Base-by-base conservation (phyloP, 2,888 invertebrate species). In the Cybosia mesomella region DNA sequence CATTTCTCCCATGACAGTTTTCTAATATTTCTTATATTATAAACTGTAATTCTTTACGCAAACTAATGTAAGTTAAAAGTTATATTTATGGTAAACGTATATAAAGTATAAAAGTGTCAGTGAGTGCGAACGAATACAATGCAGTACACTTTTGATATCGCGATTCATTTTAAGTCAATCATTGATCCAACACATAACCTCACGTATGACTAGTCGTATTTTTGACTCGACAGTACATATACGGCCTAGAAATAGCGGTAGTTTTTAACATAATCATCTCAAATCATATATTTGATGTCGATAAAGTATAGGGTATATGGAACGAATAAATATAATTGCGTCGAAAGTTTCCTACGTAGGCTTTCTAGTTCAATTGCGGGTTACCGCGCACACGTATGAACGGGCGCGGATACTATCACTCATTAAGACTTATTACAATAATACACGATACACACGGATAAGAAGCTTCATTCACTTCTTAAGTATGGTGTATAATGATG, bases 301-400 rank as follows among this genome's bases (percentile, higher is more conserved):
- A 39, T 54, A 63, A 62, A 66, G 59, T 66, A 66, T 63, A 64
- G 62, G 43, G 28, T 69, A 49, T 54, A 32, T 32, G 49, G 32
- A 39, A 58, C 39, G 58, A 39, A 66, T 64, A 70, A 43, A 70
- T 60, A 64, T 70, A 64, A 70, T 70, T 67, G 49, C 59, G 54
- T 64, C n/a, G 66, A 67, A 67, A 66, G 66, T 67, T 43, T 39
- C 58, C 43, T 13, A 15, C n/a, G 59, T 60, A 67, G 63, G 64
- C 70, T 70, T 67, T 67, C 64, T 64, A 70, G 66, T 64, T 70
- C 70, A 66, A 70, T 64, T 70, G 66, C 54, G 22, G 70, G 64
- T 57, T 63, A 43, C 24, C 36, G 24, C 49, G 18, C 24, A 49
- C 49, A 58, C 61, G 57, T 32, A 68, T 59, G 32, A 10, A 49